Percentiles rank a stretch among this genome's conserved stretches.
These are phyloP conservation scores for Typhlichthys subterraneus DNA, from an alignment of 2,797 vertebrate species.

Conservation along the genomic window DNA sequence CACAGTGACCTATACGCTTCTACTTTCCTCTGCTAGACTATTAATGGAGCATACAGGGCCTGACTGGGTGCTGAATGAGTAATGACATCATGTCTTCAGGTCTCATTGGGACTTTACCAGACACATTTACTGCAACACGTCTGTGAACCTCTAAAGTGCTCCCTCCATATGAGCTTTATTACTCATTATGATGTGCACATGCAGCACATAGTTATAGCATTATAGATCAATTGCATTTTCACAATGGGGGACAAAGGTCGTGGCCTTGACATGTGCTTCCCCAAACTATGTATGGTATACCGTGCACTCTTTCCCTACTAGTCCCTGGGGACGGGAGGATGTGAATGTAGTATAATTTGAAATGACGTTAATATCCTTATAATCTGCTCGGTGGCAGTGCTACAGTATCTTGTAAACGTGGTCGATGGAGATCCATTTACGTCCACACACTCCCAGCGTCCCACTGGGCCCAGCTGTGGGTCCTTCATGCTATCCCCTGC, in stretches of 20 bases:
- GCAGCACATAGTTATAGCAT: conserved; percentile 7
- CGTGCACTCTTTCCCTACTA: conserved; percentile 35
- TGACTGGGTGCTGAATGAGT: conserved; percentile 50
- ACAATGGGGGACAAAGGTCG: conserved; percentile 46
- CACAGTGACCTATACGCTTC: conserved; percentile 29
- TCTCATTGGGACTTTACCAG: conserved; percentile 40
- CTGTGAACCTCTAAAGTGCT: conserved; percentile 38
- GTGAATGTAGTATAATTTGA: conserved; percentile 61
- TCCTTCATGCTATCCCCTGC: conserved; percentile 53
- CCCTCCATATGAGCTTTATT: conserved; percentile 40
- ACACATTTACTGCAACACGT: conserved; percentile 45
- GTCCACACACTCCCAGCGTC: conserved; percentile 50
- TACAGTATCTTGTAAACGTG: conserved; percentile 56
- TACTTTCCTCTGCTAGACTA: conserved; percentile 20
- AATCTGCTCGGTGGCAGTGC: conserved; percentile 63
- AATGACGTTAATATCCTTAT: conserved; percentile 61
- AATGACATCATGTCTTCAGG: conserved; percentile 53
- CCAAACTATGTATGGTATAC: conserved; percentile 58
- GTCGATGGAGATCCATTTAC: conserved; percentile 60
- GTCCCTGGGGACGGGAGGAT: conserved; percentile 44
- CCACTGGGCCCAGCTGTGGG: conserved; percentile 56
- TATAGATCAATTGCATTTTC: conserved; percentile 46
- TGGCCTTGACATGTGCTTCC: conserved; percentile 49
- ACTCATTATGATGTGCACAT: conserved; percentile 27
- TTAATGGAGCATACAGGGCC: conserved; percentile 41